Conservation (phyloP, 2,888 invertebrate genomes). For the Ophion obscuratus region DNA sequence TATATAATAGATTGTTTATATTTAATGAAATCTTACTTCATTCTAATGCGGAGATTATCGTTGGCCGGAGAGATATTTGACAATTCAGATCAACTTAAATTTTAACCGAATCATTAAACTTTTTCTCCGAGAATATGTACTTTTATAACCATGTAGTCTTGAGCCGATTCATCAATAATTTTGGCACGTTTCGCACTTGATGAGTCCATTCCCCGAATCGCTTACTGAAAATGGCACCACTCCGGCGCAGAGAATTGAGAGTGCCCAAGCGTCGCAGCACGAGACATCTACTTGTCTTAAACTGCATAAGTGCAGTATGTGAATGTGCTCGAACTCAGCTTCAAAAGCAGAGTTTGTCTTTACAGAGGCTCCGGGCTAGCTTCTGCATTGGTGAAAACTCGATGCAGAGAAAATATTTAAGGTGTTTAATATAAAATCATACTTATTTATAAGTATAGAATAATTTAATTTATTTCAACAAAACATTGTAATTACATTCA, state of each 20-base stretch:
- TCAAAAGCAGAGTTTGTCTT: neutral
- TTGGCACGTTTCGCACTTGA: conserved; percentile 30
- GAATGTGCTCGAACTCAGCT: conserved; percentile 7
- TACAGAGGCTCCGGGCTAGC: conserved; percentile 2
- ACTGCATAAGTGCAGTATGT: conserved; percentile 29
- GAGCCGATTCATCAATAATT: conserved; percentile 30
- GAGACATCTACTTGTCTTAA: conserved; percentile 62
- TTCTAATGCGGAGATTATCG: too few relatives aligned
- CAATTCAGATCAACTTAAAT: neutral
- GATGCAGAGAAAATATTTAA: neutral
- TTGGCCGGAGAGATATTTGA: neutral
- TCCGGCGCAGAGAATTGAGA: conserved; percentile 40
- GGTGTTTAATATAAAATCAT: neutral
- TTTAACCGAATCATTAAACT: neutral
- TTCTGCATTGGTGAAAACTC: neutral
- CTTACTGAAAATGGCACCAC: conserved; percentile 72
- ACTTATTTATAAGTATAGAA: neutral
- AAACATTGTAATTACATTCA: too few relatives aligned
- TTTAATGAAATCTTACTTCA: too few relatives aligned
- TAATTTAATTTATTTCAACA: neutral
- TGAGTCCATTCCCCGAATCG: conserved; percentile 29
- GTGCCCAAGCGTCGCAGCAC: conserved; percentile 47
- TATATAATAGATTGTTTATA: too few relatives aligned
- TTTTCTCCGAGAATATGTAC: neutral
- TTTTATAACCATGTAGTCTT: neutral